Conservation (phyloP, 2,888 invertebrate genomes). For the Polietes domitor region DNA sequence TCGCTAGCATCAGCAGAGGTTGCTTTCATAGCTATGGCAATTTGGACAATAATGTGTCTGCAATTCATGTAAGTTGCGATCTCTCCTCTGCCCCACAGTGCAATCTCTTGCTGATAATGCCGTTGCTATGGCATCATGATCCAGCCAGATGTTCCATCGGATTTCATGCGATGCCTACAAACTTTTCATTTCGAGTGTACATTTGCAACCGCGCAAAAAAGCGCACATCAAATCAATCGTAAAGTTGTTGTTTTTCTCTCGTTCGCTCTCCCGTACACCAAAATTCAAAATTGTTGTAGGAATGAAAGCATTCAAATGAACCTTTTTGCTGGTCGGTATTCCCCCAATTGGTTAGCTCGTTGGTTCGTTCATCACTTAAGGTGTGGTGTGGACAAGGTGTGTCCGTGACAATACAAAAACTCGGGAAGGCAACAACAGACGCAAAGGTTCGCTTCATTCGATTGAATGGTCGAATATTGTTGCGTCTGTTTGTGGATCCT, state of each 20-base stretch:
- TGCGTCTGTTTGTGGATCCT: neutral
- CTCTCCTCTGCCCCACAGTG: no score
- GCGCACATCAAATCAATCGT: conserved; percentile 74
- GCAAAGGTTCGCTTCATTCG: conserved; percentile 53
- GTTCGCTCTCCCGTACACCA: conserved; percentile 7
- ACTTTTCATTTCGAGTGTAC: conserved; percentile 45
- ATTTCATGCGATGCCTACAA: neutral
- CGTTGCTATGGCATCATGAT: no score
- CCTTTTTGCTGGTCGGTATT: conserved; percentile 42
- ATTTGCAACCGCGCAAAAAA: conserved; percentile 4
- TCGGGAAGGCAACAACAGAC: conserved; percentile 26
- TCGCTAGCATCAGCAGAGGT: no score
- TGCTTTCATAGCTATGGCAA: no score
- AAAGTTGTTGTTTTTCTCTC: conserved; percentile 66
- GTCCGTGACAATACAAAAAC: conserved; percentile 37
- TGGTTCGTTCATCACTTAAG: conserved; percentile 59
- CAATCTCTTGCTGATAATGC: no score
- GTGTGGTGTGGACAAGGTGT: conserved; percentile 69
- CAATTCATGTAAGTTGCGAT: no score
- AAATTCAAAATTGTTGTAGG: neutral
- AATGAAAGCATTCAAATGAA: no score
- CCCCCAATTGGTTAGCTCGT: conserved; percentile 5
- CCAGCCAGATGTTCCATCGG: no score
- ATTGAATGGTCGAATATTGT: conserved; percentile 41
- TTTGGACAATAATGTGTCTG: no score